Evolutionary conservation across 2,113 vertebrate species (phyloP).

Genomic region (Antennarius striatus): DNA sequence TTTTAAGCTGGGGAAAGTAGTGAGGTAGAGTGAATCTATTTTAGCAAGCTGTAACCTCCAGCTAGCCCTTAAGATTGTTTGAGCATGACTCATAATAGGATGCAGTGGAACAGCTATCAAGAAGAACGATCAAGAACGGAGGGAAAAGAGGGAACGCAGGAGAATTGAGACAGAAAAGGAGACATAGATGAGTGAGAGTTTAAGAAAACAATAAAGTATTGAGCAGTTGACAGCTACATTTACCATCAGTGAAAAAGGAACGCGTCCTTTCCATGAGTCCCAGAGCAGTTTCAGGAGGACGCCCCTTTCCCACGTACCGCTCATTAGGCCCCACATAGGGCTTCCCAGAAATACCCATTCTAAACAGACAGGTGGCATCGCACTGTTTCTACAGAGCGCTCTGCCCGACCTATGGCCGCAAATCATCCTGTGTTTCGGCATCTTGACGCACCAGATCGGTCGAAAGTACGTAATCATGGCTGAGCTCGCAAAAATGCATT

Average conservation of each 20-base stretch:
- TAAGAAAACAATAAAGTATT: slow-evolving; percentile 71
- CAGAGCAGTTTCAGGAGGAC: slow-evolving; percentile 91
- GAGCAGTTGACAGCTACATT: slow-evolving; percentile 89
- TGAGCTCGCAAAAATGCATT: slow-evolving; percentile 1
- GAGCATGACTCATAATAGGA: slow-evolving; percentile 48
- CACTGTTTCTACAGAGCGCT: slow-evolving; percentile 28
- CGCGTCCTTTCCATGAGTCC: slow-evolving; percentile 87
- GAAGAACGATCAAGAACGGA: slow-evolving; percentile 34
- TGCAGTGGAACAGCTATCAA: slow-evolving; percentile 48
- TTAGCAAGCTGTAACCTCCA: slow-evolving; percentile 55
- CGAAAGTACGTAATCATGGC: slow-evolving; percentile 18
- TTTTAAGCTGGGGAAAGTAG: slow-evolving; percentile 51
- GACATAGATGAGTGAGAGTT: slow-evolving; percentile 24
- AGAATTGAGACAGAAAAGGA: slow-evolving; percentile 24
- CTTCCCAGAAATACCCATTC: slow-evolving; percentile 80
- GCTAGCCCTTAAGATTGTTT: slow-evolving; percentile 56
- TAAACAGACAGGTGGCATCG: slow-evolving; percentile 55
- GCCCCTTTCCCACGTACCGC: slow-evolving; percentile 86
- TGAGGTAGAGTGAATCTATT: slow-evolving; percentile 51
- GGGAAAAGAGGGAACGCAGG: slow-evolving; percentile 1
- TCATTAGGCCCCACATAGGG: slow-evolving; percentile 88
- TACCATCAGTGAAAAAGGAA: slow-evolving; percentile 90
- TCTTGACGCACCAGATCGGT: slow-evolving; percentile 7
- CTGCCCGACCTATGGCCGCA: slow-evolving; percentile 68
- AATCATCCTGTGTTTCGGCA: slow-evolving; percentile 39